These are phyloP conservation scores for Vidua chalybeata DNA, from an alignment of 2,113 vertebrate species.

Conservation along the genomic window DNA sequence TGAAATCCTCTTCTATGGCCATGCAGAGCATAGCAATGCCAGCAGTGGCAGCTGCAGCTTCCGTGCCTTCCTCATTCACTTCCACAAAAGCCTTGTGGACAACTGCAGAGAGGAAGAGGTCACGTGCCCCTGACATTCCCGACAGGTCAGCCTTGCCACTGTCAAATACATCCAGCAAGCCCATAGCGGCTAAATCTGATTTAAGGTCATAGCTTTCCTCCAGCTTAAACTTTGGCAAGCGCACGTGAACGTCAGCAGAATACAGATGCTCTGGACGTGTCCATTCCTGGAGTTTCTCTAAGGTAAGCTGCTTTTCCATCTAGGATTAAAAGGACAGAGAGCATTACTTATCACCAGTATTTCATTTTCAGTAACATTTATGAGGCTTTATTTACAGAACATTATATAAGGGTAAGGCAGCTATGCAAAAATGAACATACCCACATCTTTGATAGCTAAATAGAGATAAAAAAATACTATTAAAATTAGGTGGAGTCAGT, in stretches of 20 bases:
- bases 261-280: constrained; percentile 76
- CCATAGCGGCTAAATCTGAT: constrained; percentile 75
- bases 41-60: constrained; percentile 89
- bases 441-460: fast-evolving
- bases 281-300: constrained; percentile 85
- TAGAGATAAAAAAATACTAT: not conserved
- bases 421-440: not conserved
- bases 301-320: constrained; percentile 85
- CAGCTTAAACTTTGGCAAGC: constrained; percentile 88
- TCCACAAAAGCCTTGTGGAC: constrained; percentile 91
- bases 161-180: constrained; percentile 83
- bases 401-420: not conserved
- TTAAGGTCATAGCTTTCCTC: constrained; percentile 83
- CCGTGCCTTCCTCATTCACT: constrained; percentile 93
- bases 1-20: constrained; percentile 77
- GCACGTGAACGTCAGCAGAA: constrained; percentile 70
- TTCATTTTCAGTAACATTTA: not conserved
- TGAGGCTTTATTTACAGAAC: not conserved
- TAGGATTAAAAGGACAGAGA: constrained; percentile 54
- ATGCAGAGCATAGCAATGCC: constrained; percentile 66
- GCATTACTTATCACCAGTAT: not conserved
- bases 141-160: constrained; percentile 81
- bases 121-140: constrained; percentile 79
- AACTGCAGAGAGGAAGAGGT: constrained; percentile 85
- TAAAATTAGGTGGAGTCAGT: not conserved